Evolutionary conservation across 2,113 vertebrate genomes (phyloP), one percentile per base, ranked within the genome.

Genomic region (Phaethon lepturus): DNA sequence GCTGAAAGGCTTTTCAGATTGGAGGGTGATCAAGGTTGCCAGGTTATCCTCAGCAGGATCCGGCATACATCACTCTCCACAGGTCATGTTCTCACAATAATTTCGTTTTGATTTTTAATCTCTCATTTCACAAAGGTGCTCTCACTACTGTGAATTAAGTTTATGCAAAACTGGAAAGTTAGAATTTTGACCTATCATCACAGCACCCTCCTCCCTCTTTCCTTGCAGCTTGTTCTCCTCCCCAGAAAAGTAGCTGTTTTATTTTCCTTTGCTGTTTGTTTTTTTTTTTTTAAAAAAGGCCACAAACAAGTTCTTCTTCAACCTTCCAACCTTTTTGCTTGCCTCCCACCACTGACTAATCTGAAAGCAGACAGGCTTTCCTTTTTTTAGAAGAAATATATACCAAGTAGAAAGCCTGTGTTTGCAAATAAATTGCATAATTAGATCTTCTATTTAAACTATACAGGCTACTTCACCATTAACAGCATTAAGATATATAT

Each of bases 21-120:
- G 35, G 83, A 93, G 53, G 44, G 71, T 87, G 89, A 96, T 95
- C 73, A 95, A 91, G 90, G 89, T 68, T 93, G 77, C 86, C 79
- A 95, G 38, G 68, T 85, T 96, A 77, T 74, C 86, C 83, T 92
- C 88, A 84, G 79, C 88, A 87, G 53, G 88, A 72, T 86, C 60
- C 74, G 71, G 50, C 64, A 86, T 23, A 12, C 11, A 63, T 20
- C 68, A 40, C 38, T 64, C 79, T 92, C 50, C 59, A 71, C 11
- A 47, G 71, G 40, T 74, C 74, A 69, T 13, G 14, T 77, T 96
- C 82, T 89, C 88, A 58, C 47, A 59, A 35, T 5, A 19, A 72
- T 79, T 83, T 81, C 13, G 2, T 62, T 90, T 91, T 62, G 66
- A 52, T 85, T 89, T 88, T 93, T 45, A 76, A 81, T 63, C 38